Evolutionary conservation across 2,888 invertebrate genomes (phyloP).

Genomic region (Lasioglossum marginatum): DNA sequence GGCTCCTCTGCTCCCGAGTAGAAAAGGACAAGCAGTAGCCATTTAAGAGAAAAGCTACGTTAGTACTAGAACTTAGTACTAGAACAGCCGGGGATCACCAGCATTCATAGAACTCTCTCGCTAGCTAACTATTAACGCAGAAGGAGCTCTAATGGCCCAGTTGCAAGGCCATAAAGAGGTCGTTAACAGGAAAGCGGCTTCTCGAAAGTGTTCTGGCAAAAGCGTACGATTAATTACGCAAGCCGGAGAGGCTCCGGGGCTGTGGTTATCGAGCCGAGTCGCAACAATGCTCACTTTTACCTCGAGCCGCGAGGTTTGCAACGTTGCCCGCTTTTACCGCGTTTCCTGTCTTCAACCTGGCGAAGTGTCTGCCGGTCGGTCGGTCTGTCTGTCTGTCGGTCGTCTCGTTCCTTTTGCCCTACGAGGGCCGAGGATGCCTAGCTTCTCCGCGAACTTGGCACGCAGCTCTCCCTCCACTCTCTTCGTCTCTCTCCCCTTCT

Average conservation of each 20-base stretch:
- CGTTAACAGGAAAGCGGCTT: constrained; percentile 6
- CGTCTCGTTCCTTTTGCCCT: constrained; percentile 5
- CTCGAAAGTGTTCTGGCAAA: neutral
- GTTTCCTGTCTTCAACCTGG: constrained; percentile 6
- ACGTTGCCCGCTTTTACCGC: neutral
- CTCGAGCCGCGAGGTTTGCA: neutral
- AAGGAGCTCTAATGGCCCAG: neutral
- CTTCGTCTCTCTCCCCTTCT: neutral
- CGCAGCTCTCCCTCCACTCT: constrained; percentile 26
- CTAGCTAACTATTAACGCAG: neutral
- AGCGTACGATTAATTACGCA: constrained; percentile 6
- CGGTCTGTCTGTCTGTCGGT: neutral
- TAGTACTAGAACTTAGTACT: no score
- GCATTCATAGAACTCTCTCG: neutral
- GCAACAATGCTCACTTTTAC: constrained; percentile 18
- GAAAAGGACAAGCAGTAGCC: neutral
- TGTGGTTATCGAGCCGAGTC: neutral
- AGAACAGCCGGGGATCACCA: neutral
- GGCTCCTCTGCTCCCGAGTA: neutral
- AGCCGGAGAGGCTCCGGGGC: neutral
- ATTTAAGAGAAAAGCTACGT: neutral
- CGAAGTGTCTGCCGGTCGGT: neutral
- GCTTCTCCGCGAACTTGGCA: constrained; percentile 59
- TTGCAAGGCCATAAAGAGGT: constrained; percentile 4
- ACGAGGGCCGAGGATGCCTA: neutral